A percentile compares a stretch with the other conserved stretches of the same genome.
phyloP scores from a whole-genome alignment of 2,113 vertebrate genomes.

The Vicugna pacos region DNA sequence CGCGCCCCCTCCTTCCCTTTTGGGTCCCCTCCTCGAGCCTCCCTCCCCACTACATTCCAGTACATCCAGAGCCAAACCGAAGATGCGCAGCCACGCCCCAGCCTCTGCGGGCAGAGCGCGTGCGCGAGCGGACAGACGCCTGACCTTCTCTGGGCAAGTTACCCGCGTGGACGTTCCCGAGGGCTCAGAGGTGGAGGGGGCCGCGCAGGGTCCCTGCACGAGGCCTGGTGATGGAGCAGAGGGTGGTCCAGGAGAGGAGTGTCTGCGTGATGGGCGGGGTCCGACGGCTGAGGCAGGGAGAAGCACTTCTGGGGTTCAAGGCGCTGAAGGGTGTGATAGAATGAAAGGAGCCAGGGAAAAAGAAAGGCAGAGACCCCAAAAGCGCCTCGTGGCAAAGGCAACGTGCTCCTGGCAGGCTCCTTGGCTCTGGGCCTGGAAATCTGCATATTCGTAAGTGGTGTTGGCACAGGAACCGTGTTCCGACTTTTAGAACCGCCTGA shows the following conservation, averaged over 20 bases:
- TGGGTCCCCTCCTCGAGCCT: rapidly evolving
- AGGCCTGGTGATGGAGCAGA: rapidly evolving
- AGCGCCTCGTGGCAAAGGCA: rapidly evolving
- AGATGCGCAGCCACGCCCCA: rapidly evolving
- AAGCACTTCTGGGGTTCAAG: not conserved
- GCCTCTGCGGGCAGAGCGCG: not conserved
- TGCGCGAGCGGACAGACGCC: rapidly evolving
- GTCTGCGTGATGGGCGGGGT: not conserved
- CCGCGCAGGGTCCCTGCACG: rapidly evolving
- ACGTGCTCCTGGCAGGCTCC: rapidly evolving
- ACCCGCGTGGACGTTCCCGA: not conserved
- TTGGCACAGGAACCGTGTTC: not conserved
- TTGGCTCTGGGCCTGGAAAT: not conserved
- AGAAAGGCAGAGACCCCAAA: rapidly evolving
- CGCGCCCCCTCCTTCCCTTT: not conserved
- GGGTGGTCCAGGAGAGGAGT: rapidly evolving
- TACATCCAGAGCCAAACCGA: not conserved
- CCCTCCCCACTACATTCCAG: rapidly evolving
- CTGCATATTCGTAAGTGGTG: rapidly evolving
- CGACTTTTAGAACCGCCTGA: not conserved
- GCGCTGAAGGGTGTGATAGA: rapidly evolving
- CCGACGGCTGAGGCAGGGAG: too few species aligned
- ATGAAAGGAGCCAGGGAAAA: rapidly evolving
- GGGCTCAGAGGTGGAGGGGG: rapidly evolving
- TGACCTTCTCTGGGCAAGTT: not conserved